Percentiles rank a stretch among this genome's conserved stretches.
Evolutionary conservation across 2,888 invertebrate genomes (phyloP).

Genomic region (Galeruca laticollis): DNA sequence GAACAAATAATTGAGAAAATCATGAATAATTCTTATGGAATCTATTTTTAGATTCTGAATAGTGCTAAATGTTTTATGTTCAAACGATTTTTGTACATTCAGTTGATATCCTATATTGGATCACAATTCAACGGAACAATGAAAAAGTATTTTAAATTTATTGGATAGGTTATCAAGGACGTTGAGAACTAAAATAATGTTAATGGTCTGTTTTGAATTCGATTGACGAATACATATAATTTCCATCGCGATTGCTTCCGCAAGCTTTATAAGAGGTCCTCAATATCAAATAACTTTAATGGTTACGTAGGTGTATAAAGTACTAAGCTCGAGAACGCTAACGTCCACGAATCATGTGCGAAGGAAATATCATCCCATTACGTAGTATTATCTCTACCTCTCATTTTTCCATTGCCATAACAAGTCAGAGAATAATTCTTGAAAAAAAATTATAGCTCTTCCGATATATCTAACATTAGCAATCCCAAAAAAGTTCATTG

Average conservation of each 20-base stretch:
- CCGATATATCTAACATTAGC: no score
- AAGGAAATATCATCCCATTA: no score
- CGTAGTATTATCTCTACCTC: no score
- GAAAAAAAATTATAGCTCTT: no score
- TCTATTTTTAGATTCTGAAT: not conserved
- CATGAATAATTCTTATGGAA: not conserved
- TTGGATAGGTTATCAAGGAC: not conserved
- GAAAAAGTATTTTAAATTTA: not conserved
- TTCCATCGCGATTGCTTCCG: not conserved
- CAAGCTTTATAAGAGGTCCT: not conserved
- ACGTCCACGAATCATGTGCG: no score
- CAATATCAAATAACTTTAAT: no score
- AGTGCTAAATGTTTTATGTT: not conserved
- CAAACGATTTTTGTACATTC: not conserved
- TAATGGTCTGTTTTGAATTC: not conserved
- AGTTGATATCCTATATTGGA: not conserved
- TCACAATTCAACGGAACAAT: not conserved
- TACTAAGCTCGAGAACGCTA: no score
- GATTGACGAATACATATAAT: not conserved
- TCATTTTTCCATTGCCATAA: no score
- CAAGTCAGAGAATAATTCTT: no score
- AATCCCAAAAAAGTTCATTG: no score
- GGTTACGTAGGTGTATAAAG: no score
- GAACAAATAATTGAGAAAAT: not conserved
- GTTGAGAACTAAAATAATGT: not conserved